Evolutionary conservation across 2,113 vertebrate genomes (phyloP), one percentile per base, ranked within the genome.

Genomic region (Pelmatolapia mariae): DNA sequence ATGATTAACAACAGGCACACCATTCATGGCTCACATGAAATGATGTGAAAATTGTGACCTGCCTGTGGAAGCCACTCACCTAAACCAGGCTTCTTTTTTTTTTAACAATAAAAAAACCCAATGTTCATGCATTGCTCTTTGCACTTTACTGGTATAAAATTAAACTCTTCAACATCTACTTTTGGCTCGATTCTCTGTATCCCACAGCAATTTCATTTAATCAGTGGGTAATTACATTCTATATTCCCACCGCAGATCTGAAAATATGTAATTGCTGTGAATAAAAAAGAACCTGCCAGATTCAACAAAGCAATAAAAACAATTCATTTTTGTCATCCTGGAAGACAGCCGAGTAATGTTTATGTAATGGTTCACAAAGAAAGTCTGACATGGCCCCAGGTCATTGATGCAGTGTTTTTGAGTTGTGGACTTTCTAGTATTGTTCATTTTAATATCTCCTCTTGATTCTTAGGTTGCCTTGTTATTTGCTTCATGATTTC

Each of bases 21-120:
- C 24, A 50, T 18, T 3, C 24, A 8, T 19, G 22, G 24, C 5
- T 50, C 71, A 50, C 10, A 50, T 71, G n/a, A 71, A 71, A 71
- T 24, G 19, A 38, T 47, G 40, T 78, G 43, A 78, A 78, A 50
- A 78, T 4, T 31, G 24, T 50, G 71, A 50, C 71, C 24, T 78
- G 24, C 24, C 40, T 11, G 40, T 76, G 68, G 40, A 29, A 11
- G 40, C 16, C 3, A 47, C 40, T 76, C 68, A 47, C 22, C 6
- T 76, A n/a, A 29, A 50, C 6, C 9, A 11, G 16, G 16, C 4
- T 8, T n/a, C n/a, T 45, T 15, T 68, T 63, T 50, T 63, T 36
- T 36, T 5, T 2, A 24, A 47, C 1, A 19, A 29, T 19, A 8
- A 19, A 50, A 47, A 29, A 1, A 0, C 6, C 10, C 16, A 29